These are phyloP conservation scores for Periophthalmus modestus DNA, from an alignment of 2,113 vertebrate species.

Conservation along the genomic window DNA sequence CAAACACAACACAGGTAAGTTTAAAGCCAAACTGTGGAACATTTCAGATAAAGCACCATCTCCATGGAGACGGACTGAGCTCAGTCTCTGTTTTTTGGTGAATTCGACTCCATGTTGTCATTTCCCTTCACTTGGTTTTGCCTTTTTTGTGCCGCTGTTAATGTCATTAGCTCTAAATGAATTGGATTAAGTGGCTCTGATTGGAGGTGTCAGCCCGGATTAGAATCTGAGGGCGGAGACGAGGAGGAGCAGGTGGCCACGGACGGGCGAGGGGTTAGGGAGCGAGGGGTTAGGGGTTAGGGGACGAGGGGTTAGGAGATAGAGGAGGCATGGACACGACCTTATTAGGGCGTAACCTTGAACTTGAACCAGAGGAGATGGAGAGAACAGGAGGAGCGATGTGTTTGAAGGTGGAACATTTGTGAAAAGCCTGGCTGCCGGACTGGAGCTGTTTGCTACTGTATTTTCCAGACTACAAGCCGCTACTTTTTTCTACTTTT, in stretches of 20 bases:
- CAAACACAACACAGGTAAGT: no score
- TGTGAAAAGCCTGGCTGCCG: no score
- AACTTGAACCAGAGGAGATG: neutral
- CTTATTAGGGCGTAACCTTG: neutral
- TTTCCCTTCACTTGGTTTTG: slow-evolving; percentile 9
- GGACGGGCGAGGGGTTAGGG: neutral
- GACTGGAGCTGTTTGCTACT: no score
- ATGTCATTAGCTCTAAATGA: slow-evolving; percentile 51
- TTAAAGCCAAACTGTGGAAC: no score
- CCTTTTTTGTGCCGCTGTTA: slow-evolving; percentile 15
- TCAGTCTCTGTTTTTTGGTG: slow-evolving; percentile 17
- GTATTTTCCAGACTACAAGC: no score
- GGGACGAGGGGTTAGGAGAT: no score
- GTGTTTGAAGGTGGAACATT: no score
- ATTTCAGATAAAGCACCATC: no score
- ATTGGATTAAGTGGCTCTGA: slow-evolving; percentile 32
- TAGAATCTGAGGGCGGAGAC: slow-evolving; percentile 10
- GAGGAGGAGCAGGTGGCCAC: slow-evolving; percentile 4
- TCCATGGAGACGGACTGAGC: no score
- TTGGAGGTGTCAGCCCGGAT: slow-evolving; percentile 43
- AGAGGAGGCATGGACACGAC: neutral
- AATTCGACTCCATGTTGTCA: slow-evolving; percentile 56
- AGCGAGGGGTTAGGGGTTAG: neutral
- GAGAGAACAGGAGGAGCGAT: neutral
- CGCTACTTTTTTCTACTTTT: no score